These are phyloP conservation scores for Pemphredon lugubris DNA, from an alignment of 2,888 invertebrate species.

Conservation along the genomic window DNA sequence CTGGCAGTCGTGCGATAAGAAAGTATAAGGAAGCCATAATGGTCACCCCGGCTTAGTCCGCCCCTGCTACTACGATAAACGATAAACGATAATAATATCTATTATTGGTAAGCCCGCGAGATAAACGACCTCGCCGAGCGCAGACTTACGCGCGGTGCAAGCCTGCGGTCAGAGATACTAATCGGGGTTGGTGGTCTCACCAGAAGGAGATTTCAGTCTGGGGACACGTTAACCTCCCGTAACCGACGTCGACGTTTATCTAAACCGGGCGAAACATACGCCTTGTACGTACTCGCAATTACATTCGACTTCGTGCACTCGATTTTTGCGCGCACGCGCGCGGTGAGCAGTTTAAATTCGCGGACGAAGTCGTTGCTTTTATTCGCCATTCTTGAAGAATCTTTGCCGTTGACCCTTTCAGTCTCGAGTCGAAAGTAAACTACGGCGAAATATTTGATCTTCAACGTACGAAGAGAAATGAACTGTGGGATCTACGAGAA, in stretches of 20 bases:
- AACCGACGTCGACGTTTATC: constrained; percentile 26
- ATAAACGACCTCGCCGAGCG: constrained; percentile 62
- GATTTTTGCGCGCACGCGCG: constrained; percentile 31
- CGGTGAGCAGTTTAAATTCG: no score
- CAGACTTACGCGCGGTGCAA: constrained; percentile 7
- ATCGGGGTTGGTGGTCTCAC: constrained; percentile 14
- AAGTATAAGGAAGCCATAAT: constrained; percentile 64
- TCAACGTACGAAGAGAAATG: no score
- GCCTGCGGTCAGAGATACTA: constrained; percentile 11
- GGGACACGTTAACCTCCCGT: constrained; percentile 32
- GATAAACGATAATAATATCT: constrained; percentile 74
- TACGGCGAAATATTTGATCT: no score
- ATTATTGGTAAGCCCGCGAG: constrained; percentile 70
- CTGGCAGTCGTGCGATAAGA: constrained; percentile 63
- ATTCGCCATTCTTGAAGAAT: no score
- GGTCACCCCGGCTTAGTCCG: constrained; percentile 58
- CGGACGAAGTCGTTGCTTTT: no score
- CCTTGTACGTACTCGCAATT: constrained; percentile 31
- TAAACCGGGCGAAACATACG: constrained; percentile 34
- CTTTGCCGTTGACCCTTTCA: no score
- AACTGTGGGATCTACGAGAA: no score
- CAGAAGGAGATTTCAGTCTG: background rate
- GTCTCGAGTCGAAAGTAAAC: no score
- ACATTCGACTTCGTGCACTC: constrained; percentile 25
- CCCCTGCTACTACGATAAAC: constrained; percentile 66